These are phyloP conservation scores for Lipotes vexillifer DNA, from an alignment of 2,113 vertebrate genomes.

Conservation along the genomic window DNA sequence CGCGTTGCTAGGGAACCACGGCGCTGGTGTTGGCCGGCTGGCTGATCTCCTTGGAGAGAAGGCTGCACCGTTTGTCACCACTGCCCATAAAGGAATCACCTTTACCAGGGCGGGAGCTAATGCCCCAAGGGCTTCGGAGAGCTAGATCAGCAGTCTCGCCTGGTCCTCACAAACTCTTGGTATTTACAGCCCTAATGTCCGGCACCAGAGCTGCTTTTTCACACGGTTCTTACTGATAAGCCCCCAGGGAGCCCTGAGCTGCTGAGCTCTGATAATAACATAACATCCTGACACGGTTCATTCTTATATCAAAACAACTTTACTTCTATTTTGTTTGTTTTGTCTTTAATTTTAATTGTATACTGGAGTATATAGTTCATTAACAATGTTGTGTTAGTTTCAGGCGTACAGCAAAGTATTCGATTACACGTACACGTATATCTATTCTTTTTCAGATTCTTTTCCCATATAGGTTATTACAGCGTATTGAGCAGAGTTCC, in stretches of 20 bases:
- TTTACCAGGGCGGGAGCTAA: not conserved
- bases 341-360: not conserved
- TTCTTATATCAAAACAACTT: not conserved
- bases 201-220: not conserved
- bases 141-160: not conserved
- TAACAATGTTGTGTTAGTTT: not conserved
- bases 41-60: not conserved
- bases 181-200: not conserved
- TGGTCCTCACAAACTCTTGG: not conserved
- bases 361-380: not conserved
- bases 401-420: not conserved
- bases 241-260: not conserved
- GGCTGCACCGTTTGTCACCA: not conserved
- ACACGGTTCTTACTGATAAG: not conserved
- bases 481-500: fast-evolving
- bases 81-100: not conserved
- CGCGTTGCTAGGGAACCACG: not conserved
- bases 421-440: not conserved
- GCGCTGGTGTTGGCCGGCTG: not conserved
- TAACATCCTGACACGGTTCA: too few relatives aligned
- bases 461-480: not conserved
- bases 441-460: not conserved
- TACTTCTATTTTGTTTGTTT: not conserved
- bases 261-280: not conserved
- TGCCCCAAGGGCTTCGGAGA: not conserved